Evolutionary conservation across 1,140 invertebrate genomes (phyloP), one percentile per base, ranked within the genome.

Genomic region (Papilio aristodemus): DNA sequence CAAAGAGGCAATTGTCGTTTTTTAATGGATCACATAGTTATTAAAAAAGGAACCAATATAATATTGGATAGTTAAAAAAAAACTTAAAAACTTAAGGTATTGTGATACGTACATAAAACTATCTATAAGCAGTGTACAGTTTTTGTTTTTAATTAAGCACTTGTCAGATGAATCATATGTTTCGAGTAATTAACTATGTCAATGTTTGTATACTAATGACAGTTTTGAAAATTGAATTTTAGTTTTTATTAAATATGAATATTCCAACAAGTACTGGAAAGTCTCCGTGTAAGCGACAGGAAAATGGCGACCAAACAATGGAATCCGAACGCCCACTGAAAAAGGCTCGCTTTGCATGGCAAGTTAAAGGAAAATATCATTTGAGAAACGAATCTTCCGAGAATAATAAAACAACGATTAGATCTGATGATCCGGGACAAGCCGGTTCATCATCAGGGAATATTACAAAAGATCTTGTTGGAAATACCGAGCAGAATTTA

Each of bases 271-370:
- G 79, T 69, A 58, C 76, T 68, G 87, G 82, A 66, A 87, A 90
- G 69, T 85, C 89, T 57, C 89, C 91, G 66, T 85, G 87, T 82
- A 91, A 87, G 78, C 86, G 85, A 81, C 87, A 90, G 85, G 87
- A 90, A 87, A 90, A 89, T 87, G 87, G 87, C 88, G 90, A 91
- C 86, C 83, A 77, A 72, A 77, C 84, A 67, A 81, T 83, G 75
- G 91, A 88, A 75, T 85, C 86, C 67, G 92, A 93, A 72, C 92
- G 92, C 83, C 93, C 93, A 72, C 88, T 93, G 67, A 94, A 94
- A 81, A 94, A 94, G 84, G 93, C 94, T 27, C 88, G 92, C 74
- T 94, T 93, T 87, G 89, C 93, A 50, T 94, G 94, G 93, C 93
- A 94, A 91, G 92, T 94, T 38, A 94, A 94, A 83, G 93, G 93